These are phyloP conservation scores for Spizaetus ornatus DNA, from an alignment of 2,113 vertebrate species.

Conservation along the genomic window DNA sequence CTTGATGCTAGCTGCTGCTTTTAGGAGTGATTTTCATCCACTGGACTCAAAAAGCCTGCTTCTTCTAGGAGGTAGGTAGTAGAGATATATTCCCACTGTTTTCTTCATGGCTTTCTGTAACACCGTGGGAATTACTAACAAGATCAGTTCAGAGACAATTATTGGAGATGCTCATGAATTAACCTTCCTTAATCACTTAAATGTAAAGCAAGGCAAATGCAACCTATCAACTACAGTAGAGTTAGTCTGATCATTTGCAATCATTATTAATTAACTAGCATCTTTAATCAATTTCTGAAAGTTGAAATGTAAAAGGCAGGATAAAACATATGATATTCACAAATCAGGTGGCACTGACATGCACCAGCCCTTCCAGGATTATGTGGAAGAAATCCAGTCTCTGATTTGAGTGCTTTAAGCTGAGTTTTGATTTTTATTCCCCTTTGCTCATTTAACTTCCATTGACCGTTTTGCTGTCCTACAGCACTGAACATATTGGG, in stretches of 20 bases:
- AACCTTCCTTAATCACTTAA: not conserved
- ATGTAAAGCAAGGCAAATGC: not conserved
- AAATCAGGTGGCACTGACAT: not conserved
- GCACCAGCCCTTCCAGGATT: not conserved
- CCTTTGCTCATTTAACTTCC: not conserved
- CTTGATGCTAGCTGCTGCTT: not conserved
- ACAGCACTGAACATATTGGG: not conserved
- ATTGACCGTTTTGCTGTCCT: not conserved
- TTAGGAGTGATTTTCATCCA: not conserved
- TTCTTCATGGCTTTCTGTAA: not conserved
- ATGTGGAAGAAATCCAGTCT: not conserved
- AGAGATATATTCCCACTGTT: not conserved
- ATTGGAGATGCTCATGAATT: not conserved
- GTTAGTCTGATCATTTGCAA: not conserved
- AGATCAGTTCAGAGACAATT: not conserved
- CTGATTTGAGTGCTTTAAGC: not conserved
- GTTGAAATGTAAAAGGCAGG: not conserved
- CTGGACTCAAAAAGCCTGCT: not conserved
- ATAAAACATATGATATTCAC: not conserved
- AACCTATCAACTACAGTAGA: not conserved
- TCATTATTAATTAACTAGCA: not conserved
- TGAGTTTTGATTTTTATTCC: not conserved
- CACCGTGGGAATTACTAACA: not conserved
- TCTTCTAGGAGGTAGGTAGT: not conserved
- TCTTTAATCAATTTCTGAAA: not conserved